phyloP scores from a whole-genome alignment of 2,888 invertebrate species.

The Heliconius ismenius region DNA sequence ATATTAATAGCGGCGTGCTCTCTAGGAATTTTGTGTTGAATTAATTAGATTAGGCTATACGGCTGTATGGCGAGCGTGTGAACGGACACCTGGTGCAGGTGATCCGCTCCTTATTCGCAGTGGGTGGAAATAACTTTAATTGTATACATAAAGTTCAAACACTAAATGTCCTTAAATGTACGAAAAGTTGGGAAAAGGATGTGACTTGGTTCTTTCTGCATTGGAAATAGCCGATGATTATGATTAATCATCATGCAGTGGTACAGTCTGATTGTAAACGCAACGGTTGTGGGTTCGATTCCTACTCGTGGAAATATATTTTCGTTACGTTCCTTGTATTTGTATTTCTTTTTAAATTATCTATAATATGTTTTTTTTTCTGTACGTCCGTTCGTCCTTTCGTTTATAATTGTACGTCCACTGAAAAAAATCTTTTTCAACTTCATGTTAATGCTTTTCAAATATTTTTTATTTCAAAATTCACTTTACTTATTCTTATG shows the following conservation, averaged over 20 bases:
- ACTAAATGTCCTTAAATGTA: background rate
- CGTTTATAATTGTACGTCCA: too few relatives aligned
- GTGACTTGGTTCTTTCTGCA: background rate
- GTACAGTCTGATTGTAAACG: background rate
- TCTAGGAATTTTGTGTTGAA: constrained; percentile 56
- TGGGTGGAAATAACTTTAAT: constrained; percentile 4
- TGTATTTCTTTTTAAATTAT: too few relatives aligned
- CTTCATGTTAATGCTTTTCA: too few relatives aligned
- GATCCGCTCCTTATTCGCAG: background rate
- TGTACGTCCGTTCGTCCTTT: too few relatives aligned
- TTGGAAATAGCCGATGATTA: background rate
- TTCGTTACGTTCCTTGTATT: background rate
- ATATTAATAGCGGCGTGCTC: constrained; percentile 59
- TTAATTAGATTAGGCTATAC: constrained; percentile 50
- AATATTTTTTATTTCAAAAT: too few relatives aligned
- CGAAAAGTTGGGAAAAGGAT: background rate
- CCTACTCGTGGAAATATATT: background rate
- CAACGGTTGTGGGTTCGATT: background rate
- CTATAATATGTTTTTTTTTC: too few relatives aligned
- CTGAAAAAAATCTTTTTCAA: too few relatives aligned
- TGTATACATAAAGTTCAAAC: background rate
- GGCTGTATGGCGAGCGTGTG: constrained; percentile 32
- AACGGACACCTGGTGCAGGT: constrained; percentile 38
- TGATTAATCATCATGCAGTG: background rate
- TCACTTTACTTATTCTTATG: too few relatives aligned